phyloP scores from a whole-genome alignment of 2,113 vertebrate genomes.

The Sylvilagus bachmani region DNA sequence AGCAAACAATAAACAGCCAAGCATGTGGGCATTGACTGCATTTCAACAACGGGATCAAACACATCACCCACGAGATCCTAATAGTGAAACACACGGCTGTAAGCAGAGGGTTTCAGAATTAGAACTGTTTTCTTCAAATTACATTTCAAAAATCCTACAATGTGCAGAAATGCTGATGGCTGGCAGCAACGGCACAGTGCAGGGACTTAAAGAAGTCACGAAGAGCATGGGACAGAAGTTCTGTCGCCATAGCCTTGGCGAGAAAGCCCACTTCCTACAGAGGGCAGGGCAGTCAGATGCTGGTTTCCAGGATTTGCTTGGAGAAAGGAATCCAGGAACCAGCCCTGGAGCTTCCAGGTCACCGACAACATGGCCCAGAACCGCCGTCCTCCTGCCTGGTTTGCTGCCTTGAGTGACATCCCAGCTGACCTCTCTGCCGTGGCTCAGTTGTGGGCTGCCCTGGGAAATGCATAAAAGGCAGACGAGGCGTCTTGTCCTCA shows the following conservation, averaged over 20 bases:
- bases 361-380: rapidly evolving
- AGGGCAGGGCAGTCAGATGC: background rate
- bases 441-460: background rate
- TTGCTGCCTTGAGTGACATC: background rate
- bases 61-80: background rate
- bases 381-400: rapidly evolving
- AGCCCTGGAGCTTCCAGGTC: background rate
- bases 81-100: background rate
- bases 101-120: background rate
- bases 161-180: background rate
- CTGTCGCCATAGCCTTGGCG: slow-evolving; percentile 58
- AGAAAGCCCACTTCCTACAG: slow-evolving; percentile 1
- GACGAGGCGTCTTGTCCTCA: background rate
- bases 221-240: background rate
- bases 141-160: background rate
- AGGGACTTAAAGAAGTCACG: background rate
- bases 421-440: rapidly evolving
- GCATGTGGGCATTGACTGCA: background rate
- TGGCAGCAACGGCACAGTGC: slow-evolving; percentile 67
- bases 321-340: rapidly evolving
- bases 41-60: background rate
- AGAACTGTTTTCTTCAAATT: background rate
- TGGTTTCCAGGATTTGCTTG: background rate
- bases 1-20: background rate
- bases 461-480: background rate